phyloP scores from a whole-genome alignment of 2,113 vertebrate species.

The Oncorhynchus nerka region DNA sequence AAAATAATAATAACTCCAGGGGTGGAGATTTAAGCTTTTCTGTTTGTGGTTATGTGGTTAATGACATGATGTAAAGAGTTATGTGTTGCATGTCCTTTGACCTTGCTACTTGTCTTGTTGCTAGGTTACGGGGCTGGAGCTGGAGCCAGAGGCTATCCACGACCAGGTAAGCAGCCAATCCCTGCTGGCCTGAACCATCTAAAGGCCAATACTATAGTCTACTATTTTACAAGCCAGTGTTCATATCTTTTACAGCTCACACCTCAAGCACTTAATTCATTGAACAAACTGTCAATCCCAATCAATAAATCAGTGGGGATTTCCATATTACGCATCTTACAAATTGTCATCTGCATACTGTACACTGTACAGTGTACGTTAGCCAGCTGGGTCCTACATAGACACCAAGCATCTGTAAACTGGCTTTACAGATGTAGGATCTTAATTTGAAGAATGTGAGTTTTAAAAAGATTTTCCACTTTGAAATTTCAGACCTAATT shows the following conservation, averaged over 20 bases:
- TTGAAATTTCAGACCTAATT: no score
- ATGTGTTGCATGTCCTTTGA: slow-evolving; percentile 10
- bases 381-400: background rate
- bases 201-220: background rate
- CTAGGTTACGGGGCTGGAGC: slow-evolving; percentile 63
- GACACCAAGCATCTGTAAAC: background rate
- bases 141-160: slow-evolving; percentile 28
- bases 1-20: background rate
- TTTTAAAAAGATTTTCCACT: no score
- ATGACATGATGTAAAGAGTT: slow-evolving; percentile 24
- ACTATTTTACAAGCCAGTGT: slow-evolving; percentile 4
- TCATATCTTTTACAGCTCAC: background rate
- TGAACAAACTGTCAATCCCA: background rate
- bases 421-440: background rate
- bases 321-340: background rate
- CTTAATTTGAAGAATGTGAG: no score
- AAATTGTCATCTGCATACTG: background rate
- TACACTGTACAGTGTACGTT: background rate
- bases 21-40: slow-evolving; percentile 12
- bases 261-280: background rate
- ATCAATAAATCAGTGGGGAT: background rate
- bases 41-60: slow-evolving; percentile 7
- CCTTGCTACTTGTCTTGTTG: slow-evolving; percentile 33
- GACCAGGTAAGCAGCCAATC: slow-evolving; percentile 58
- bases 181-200: background rate